These are phyloP conservation scores for Asarcornis scutulata DNA, from an alignment of 2,113 vertebrate species.

Conservation along the genomic window DNA sequence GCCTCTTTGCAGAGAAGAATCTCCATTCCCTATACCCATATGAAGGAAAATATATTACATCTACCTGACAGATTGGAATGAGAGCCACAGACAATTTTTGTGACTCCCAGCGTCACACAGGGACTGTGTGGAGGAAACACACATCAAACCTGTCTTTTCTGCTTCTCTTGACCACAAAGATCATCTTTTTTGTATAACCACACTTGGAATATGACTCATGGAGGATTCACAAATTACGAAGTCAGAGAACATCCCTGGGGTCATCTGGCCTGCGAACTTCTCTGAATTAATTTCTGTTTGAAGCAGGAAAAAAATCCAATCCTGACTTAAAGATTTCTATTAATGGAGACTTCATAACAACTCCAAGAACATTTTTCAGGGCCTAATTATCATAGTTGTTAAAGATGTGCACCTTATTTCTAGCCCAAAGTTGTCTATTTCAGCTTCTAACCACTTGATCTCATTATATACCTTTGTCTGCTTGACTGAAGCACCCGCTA, in stretches of 20 bases:
- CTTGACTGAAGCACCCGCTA: background rate
- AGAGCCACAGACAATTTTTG: background rate
- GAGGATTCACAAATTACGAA: background rate
- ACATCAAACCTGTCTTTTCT: background rate
- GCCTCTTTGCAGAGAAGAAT: background rate
- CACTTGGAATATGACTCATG: background rate
- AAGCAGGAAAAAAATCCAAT: background rate
- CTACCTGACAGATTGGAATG: background rate
- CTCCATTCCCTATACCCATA: background rate
- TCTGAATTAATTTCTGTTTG: conserved; percentile 30
- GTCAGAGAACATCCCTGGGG: background rate
- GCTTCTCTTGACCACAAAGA: background rate
- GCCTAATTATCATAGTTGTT: conserved; percentile 6
- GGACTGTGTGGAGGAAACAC: background rate
- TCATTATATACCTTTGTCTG: background rate
- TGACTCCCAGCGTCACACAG: background rate
- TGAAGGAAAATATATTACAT: background rate
- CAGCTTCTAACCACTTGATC: background rate
- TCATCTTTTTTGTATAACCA: background rate
- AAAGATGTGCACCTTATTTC: conserved; percentile 1
- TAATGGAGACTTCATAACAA: background rate
- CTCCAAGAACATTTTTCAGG: background rate
- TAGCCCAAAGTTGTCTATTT: background rate
- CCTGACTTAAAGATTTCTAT: conserved; percentile 29
- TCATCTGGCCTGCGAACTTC: background rate